phyloP scores from a whole-genome alignment of 2,113 vertebrate genomes.

The Dinomys branickii region DNA sequence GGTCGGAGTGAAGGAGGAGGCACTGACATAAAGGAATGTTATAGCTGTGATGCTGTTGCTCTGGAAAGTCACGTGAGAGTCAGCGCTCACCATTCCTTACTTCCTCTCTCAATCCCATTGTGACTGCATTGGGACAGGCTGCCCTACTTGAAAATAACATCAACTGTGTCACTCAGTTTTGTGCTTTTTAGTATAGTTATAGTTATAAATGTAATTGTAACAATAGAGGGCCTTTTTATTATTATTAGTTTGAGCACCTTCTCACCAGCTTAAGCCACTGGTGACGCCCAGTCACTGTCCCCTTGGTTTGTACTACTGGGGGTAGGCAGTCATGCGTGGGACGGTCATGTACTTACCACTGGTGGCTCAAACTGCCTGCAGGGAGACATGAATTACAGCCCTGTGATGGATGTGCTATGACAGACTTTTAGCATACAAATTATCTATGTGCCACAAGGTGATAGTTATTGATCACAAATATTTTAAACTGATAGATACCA shows the following conservation, averaged over 20 bases:
- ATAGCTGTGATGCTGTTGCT: background rate
- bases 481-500: background rate
- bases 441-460: constrained; percentile 31
- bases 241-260: background rate
- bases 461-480: background rate
- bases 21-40: background rate
- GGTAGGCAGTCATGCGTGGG: background rate
- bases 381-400: background rate
- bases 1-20: background rate
- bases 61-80: background rate
- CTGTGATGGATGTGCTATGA: background rate
- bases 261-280: background rate
- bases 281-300: background rate
- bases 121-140: too few species aligned
- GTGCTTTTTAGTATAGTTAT: background rate
- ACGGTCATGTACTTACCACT: background rate
- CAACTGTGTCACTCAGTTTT: too few species aligned
- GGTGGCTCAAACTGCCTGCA: background rate
- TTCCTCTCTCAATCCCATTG: background rate
- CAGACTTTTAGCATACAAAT: constrained; percentile 15
- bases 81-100: background rate
- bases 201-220: constrained; percentile 17
- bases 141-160: too few species aligned
- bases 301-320: background rate
- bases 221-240: background rate